phyloP scores from a whole-genome alignment of 2,888 invertebrate genomes.

The Diaphora mendica region DNA sequence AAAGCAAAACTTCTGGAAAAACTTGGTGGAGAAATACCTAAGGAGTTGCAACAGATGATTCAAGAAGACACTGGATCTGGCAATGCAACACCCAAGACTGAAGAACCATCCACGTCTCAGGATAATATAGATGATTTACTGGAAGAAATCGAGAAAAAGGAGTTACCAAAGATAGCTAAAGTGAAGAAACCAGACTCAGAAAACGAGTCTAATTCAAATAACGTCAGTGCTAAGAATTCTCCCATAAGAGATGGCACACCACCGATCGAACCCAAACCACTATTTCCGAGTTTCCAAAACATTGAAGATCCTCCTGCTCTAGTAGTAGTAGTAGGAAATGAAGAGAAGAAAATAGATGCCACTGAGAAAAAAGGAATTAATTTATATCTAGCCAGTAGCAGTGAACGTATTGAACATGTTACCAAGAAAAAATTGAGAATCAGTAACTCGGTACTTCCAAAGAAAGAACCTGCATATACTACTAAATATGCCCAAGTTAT shows the following conservation, averaged over 20 bases:
- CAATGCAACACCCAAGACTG: slow-evolving; percentile 60
- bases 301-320: slow-evolving; percentile 60
- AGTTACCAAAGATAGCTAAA: slow-evolving; percentile 70
- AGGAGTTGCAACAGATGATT: slow-evolving; percentile 80
- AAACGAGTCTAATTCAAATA: slow-evolving; percentile 49
- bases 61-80: slow-evolving; percentile 65
- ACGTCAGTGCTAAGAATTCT: slow-evolving; percentile 59
- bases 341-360: slow-evolving; percentile 49
- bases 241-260: slow-evolving; percentile 60
- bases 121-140: slow-evolving; percentile 73
- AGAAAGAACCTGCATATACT: slow-evolving; percentile 72
- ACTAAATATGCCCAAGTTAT: slow-evolving; percentile 81
- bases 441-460: slow-evolving; percentile 77
- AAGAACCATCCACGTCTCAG: slow-evolving; percentile 49
- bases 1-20: slow-evolving; percentile 84
- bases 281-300: slow-evolving; percentile 66
- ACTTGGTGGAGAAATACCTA: slow-evolving; percentile 84
- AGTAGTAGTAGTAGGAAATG: slow-evolving; percentile 51
- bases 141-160: slow-evolving; percentile 78
- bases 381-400: slow-evolving; percentile 68
- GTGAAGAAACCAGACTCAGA: slow-evolving; percentile 62
- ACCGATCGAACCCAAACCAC: slow-evolving; percentile 58
- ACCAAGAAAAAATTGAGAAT: slow-evolving; percentile 77
- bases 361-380: slow-evolving; percentile 73
- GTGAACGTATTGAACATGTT: slow-evolving; percentile 62